Percentiles rank a stretch among this genome's conserved stretches.
phyloP scores from a whole-genome alignment of 2,797 vertebrate species.

The Heteromormyrus szaboi region DNA sequence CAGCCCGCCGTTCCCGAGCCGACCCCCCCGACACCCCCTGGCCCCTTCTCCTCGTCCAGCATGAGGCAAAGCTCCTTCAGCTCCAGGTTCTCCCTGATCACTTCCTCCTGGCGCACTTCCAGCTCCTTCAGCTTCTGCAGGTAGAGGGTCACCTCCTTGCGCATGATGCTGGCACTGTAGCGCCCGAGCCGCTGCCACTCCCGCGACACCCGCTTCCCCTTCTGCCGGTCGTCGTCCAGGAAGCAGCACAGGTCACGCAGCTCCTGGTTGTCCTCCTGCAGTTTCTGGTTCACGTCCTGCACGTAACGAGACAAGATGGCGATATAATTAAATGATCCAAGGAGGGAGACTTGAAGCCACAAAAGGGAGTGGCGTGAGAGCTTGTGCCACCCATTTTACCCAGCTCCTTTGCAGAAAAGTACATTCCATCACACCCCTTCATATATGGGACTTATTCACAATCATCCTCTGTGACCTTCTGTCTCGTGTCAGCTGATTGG shows the following conservation, averaged over 20 bases:
- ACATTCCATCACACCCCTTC: neutral
- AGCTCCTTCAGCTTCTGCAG: constrained; percentile 91
- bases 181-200: constrained; percentile 94
- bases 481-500: constrained; percentile 9
- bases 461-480: neutral
- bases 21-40: constrained; percentile 25
- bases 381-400: neutral
- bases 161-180: constrained; percentile 89
- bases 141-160: constrained; percentile 91
- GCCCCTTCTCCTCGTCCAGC: constrained; percentile 85
- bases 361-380: neutral
- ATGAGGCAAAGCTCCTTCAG: constrained; percentile 89
- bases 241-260: constrained; percentile 94
- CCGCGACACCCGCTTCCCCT: constrained; percentile 88
- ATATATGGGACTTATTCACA: neutral
- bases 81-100: constrained; percentile 88
- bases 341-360: neutral
- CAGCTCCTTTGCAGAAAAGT: neutral
- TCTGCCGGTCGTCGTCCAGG: constrained; percentile 92
- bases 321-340: neutral
- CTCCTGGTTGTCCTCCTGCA: constrained; percentile 95
- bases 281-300: constrained; percentile 94
- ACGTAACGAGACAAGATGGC: constrained; percentile 20
- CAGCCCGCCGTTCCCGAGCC: constrained; percentile 60
- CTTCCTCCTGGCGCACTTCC: constrained; percentile 86